A percentile compares a stretch with the other conserved stretches of the same genome.
These are phyloP conservation scores for Kryptopterus vitreolus DNA, from an alignment of 2,797 vertebrate species.

Conservation along the genomic window DNA sequence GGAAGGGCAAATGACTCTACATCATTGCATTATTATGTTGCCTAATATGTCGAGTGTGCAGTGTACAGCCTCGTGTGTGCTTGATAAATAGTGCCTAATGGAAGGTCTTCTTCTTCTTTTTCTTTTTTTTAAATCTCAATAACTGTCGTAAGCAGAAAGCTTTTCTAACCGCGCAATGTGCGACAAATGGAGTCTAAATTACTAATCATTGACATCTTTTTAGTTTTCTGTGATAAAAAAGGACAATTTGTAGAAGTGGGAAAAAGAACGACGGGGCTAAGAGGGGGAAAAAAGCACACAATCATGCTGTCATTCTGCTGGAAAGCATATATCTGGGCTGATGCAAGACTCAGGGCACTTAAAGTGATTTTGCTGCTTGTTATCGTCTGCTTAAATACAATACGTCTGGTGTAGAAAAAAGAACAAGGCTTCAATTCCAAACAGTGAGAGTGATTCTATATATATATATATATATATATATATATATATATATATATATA, in stretches of 20 bases:
- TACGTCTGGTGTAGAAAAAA: slow-evolving; percentile 25
- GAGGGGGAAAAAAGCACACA: neutral
- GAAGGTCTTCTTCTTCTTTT: too few species aligned
- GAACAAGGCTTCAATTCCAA: slow-evolving; percentile 13
- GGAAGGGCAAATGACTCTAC: slow-evolving; percentile 17
- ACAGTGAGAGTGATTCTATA: too few species aligned
- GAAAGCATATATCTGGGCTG: slow-evolving; percentile 15
- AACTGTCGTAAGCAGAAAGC: neutral
- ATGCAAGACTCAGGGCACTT: neutral
- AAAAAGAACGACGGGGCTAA: neutral
- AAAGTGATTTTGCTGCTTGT: neutral
- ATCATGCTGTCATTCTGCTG: neutral
- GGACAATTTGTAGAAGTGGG: neutral
- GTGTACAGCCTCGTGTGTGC: neutral
- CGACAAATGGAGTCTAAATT: slow-evolving; percentile 7
- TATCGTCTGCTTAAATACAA: slow-evolving; percentile 13
- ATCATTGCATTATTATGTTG: slow-evolving; percentile 21
- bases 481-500: too few species aligned
- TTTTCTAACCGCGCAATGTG: neutral
- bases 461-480: too few species aligned
- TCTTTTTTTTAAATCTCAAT: neutral
- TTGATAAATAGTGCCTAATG: slow-evolving; percentile 15
- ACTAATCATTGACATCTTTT: neutral
- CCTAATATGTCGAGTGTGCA: slow-evolving; percentile 29
- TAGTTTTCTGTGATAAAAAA: neutral